phyloP scores from a whole-genome alignment of 2,888 invertebrate genomes.

The Ennomos fuscantarius region DNA sequence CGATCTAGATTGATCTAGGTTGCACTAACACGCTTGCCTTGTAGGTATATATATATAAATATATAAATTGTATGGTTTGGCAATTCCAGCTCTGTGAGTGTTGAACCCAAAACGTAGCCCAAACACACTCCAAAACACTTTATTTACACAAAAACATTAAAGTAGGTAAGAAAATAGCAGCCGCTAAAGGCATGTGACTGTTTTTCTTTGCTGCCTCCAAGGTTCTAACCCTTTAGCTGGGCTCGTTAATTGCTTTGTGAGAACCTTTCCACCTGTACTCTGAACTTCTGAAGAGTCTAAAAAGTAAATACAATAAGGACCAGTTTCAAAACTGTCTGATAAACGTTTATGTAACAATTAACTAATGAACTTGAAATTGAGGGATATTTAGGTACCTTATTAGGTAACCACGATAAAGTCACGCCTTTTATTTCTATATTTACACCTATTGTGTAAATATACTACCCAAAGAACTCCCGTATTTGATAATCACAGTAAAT shows the following conservation, averaged over 20 bases:
- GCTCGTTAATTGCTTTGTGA: constrained; percentile 80
- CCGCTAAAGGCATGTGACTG: constrained; percentile 60
- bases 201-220: constrained; percentile 64
- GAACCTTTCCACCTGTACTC: constrained; percentile 70
- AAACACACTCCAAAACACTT: constrained; percentile 18
- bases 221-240: constrained; percentile 74
- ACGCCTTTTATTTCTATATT: too few species aligned
- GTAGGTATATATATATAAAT: too few species aligned
- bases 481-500: too few species aligned
- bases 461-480: too few species aligned
- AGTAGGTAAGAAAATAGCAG: constrained; percentile 52
- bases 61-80: too few species aligned
- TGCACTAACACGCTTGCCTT: too few species aligned
- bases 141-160: constrained; percentile 33
- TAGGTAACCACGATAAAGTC: too few species aligned
- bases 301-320: constrained; percentile 73
- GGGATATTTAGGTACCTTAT: too few species aligned
- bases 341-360: not conserved
- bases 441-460: too few species aligned
- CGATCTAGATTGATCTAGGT: too few species aligned
- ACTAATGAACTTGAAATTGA: too few species aligned
- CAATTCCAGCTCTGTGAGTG: not conserved
- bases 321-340: constrained; percentile 17
- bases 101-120: not conserved
- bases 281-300: constrained; percentile 55